Percentiles rank a stretch among this genome's conserved stretches.
These are phyloP conservation scores for Numenius phaeopus DNA, from an alignment of 2,797 vertebrate species.

Conservation along the genomic window DNA sequence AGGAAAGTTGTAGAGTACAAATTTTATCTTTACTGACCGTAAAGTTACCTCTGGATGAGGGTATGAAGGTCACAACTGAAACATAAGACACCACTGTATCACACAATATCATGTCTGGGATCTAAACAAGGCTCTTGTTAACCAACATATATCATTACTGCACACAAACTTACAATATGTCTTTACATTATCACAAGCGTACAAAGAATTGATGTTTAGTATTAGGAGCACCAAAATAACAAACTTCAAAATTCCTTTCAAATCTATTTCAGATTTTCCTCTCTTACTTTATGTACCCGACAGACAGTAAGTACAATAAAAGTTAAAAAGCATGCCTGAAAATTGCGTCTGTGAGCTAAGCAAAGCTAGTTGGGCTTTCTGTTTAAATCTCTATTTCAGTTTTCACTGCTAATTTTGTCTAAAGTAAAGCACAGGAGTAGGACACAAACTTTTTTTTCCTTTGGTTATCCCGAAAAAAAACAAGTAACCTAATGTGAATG, in stretches of 20 bases:
- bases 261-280: neutral
- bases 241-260: neutral
- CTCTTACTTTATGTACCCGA: neutral
- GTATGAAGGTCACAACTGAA: neutral
- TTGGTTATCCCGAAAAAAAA: neutral
- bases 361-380: neutral
- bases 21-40: conserved; percentile 39
- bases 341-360: neutral
- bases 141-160: neutral
- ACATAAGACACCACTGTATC: neutral
- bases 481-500: neutral
- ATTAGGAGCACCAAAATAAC: neutral
- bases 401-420: neutral
- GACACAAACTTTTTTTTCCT: neutral
- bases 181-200: neutral
- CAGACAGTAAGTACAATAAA: neutral
- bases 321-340: neutral
- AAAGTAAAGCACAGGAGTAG: neutral
- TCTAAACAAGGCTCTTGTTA: conserved; percentile 15
- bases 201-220: neutral
- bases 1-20: neutral
- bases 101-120: neutral
- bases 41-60: neutral
- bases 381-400: neutral
- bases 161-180: neutral